Evolutionary conservation across 2,797 vertebrate genomes (phyloP), one percentile per base, ranked within the genome.

Genomic region (Pseudocheirus occidentalis): DNA sequence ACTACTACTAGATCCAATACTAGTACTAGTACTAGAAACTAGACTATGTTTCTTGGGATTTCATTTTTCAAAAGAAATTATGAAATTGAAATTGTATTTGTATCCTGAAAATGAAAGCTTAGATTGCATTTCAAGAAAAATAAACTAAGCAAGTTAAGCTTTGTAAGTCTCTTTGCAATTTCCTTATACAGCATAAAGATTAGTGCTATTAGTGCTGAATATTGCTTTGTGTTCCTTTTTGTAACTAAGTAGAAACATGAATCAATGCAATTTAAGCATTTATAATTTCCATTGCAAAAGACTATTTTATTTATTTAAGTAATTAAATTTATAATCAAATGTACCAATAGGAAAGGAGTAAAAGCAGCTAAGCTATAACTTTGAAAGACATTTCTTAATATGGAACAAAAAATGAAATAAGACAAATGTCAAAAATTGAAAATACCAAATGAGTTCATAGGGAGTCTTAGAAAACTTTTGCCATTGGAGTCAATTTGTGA

Each of bases 211-310:
- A 27, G 31, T 57, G 90, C 14, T n/a, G 0, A 52, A 4, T 21
- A 46, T 27, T 93, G 10, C 34, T 0, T 1, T 57, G 40, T 62
- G 12, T 16, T 58, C 34, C 29, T 55, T 40, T 28, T 62, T 53
- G 46, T 58, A 57, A 28, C 27, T 31, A 93, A 93, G 92, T 73
- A 40, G 29, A 34, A 53, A 29, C 6, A 31, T 50, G 55, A 92
- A 93, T 56, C 16, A 12, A 52, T 18, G 21, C 31, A 28, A 91
- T 12, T 53, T 87, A 46, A 94, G 50, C 55, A 34, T 91, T 94
- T 58, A 31, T 53, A 40, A 59, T 95, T 96, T 94, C 58, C 50
- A 34, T 55, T 87, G 89, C 55, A 28, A 92, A 91, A 92, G 46
- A 21, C 40, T 4, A 7, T 93, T 91, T 91, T 52, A 50, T 90